Evolutionary conservation across 2,888 invertebrate genomes (phyloP).

Genomic region (Patella caerulea): DNA sequence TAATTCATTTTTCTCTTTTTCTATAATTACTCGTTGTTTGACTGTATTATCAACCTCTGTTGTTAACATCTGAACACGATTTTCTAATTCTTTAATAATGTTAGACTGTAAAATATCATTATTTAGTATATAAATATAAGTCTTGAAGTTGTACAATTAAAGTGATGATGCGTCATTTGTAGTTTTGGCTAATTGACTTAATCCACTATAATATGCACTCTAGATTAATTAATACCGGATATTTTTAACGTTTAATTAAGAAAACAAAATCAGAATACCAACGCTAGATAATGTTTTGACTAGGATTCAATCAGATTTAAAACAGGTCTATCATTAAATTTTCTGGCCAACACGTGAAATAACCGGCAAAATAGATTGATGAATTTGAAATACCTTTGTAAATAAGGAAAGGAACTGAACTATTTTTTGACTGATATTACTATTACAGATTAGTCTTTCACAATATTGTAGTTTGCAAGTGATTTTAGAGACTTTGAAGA

Average conservation of each 20-base stretch:
- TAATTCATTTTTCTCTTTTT: slow-evolving; percentile 63
- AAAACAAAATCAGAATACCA: background rate
- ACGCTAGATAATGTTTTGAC: background rate
- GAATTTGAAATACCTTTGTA: too few relatives aligned
- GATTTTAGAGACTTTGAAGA: too few relatives aligned
- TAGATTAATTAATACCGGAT: too few relatives aligned
- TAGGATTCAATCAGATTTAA: background rate
- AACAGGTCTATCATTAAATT: background rate
- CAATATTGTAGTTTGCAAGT: too few relatives aligned
- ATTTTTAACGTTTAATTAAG: too few relatives aligned
- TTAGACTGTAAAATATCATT: slow-evolving; percentile 44
- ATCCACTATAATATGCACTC: too few relatives aligned
- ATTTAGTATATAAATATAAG: too few relatives aligned
- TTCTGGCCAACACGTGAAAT: background rate
- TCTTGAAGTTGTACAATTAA: background rate
- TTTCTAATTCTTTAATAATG: slow-evolving; percentile 67
- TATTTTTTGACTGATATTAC: too few relatives aligned
- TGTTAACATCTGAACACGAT: slow-evolving; percentile 64
- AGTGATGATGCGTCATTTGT: background rate
- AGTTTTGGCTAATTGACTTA: too few relatives aligned
- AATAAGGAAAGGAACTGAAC: too few relatives aligned
- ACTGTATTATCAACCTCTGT: slow-evolving; percentile 63
- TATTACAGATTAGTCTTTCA: too few relatives aligned
- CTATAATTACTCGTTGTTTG: slow-evolving; percentile 54
- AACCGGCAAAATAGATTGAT: too few relatives aligned